Evolutionary conservation across 2,888 invertebrate genomes (phyloP).

Genomic region (Catocala nupta): DNA sequence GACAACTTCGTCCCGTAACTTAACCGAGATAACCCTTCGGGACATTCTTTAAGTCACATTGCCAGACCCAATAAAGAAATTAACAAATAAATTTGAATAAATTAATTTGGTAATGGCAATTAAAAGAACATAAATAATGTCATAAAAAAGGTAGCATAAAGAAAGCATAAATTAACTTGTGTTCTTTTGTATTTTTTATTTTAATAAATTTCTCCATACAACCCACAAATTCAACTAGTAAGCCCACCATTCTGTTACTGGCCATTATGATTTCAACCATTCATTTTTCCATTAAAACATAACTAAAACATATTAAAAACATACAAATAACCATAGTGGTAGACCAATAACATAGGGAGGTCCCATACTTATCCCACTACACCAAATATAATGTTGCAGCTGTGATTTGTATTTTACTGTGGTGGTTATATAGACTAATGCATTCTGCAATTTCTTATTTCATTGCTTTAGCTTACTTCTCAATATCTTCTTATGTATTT

Average conservation of each 20-base stretch:
- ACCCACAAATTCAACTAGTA: slow-evolving; percentile 53
- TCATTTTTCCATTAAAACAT: slow-evolving; percentile 32
- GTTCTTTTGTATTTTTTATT: slow-evolving; percentile 27
- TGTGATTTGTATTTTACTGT: slow-evolving; percentile 42
- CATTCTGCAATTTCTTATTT: too few species aligned
- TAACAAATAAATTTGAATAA: too few species aligned
- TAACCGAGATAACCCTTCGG: neutral
- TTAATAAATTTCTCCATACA: slow-evolving; percentile 40
- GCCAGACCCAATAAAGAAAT: too few species aligned
- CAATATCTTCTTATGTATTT: too few species aligned
- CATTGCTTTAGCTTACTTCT: too few species aligned
- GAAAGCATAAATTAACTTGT: slow-evolving; percentile 41
- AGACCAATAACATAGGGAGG: slow-evolving; percentile 65
- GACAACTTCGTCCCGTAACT: neutral
- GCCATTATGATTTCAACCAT: slow-evolving; percentile 52
- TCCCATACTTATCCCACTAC: slow-evolving; percentile 79
- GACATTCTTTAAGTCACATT: too few species aligned
- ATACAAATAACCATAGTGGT: slow-evolving; percentile 63
- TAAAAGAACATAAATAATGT: slow-evolving; percentile 35
- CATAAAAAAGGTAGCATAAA: slow-evolving; percentile 48
- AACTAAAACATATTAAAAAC: slow-evolving; percentile 25
- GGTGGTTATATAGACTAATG: slow-evolving; percentile 38
- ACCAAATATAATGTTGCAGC: slow-evolving; percentile 69
- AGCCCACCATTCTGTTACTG: slow-evolving; percentile 58
- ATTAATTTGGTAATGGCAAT: neutral